Conservation (phyloP, 2,888 invertebrate genomes). For the Palloptera scutellata region DNA sequence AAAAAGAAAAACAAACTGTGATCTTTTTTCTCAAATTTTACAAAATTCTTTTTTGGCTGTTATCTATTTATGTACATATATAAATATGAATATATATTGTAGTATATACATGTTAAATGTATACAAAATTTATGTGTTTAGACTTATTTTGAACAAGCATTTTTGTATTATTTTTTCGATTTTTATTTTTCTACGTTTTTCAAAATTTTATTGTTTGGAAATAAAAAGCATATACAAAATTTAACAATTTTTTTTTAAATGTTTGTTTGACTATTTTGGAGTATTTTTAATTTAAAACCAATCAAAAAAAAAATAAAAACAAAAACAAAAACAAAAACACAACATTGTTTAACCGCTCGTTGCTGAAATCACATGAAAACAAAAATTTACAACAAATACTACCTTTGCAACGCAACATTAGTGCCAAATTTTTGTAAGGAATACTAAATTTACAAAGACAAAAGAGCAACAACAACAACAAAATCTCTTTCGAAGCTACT, state of each 20-base stretch:
- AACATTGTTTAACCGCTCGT: conserved; percentile 8
- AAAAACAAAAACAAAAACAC: neutral
- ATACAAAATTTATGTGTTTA: conserved; percentile 49
- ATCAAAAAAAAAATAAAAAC: neutral
- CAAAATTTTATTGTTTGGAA: conserved; percentile 40
- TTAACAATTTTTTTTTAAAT: conserved; percentile 21
- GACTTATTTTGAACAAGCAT: conserved; percentile 42
- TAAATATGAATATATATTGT: conserved; percentile 40
- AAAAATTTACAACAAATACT: neutral
- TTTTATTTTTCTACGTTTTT: conserved; percentile 47
- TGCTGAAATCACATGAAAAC: neutral
- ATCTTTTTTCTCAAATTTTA: conserved; percentile 53
- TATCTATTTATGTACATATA: conserved; percentile 42
- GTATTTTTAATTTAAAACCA: neutral
- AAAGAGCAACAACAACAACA: conserved; percentile 5
- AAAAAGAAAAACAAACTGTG: conserved; percentile 58
- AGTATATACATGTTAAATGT: conserved; percentile 45
- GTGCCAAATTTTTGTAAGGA: conserved; percentile 31
- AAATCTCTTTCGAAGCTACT: neutral
- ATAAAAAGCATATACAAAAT: conserved; percentile 32
- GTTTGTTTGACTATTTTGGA: neutral
- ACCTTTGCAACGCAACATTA: conserved; percentile 22
- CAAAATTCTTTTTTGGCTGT: conserved; percentile 56
- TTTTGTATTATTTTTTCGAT: conserved; percentile 56
- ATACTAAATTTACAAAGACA: conserved; percentile 12